Conservation (phyloP, 2,888 invertebrate species). For the Idaea biselata region DNA sequence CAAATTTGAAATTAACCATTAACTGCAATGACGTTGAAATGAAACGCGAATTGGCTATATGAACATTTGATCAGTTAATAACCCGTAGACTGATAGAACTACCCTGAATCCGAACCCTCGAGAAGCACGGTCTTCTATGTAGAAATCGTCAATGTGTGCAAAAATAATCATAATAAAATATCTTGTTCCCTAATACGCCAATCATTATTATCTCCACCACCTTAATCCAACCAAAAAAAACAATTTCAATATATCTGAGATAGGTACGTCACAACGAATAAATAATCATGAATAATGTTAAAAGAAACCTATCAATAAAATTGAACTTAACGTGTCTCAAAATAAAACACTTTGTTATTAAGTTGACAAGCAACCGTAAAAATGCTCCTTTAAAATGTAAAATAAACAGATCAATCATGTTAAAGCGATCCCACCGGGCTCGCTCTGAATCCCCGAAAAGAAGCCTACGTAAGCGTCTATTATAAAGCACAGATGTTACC, state of each 20-base stretch:
- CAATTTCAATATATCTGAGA: constrained; percentile 43
- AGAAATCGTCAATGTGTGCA: background rate
- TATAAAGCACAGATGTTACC: constrained; percentile 79
- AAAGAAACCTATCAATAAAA: constrained; percentile 79
- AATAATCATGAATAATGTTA: constrained; percentile 68
- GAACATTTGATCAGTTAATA: too few relatives aligned
- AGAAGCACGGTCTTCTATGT: too few relatives aligned
- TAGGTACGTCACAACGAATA: constrained; percentile 39
- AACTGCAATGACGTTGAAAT: too few relatives aligned
- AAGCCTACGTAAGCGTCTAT: constrained; percentile 80
- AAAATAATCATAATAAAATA: background rate
- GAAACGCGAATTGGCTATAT: too few relatives aligned
- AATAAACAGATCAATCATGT: constrained; percentile 82
- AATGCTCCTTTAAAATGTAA: constrained; percentile 81
- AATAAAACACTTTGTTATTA: constrained; percentile 80
- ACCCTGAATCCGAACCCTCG: too few relatives aligned
- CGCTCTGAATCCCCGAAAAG: constrained; percentile 75
- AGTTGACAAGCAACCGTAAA: constrained; percentile 81
- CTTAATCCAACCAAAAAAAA: constrained; percentile 33
- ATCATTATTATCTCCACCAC: constrained; percentile 10
- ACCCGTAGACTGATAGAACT: too few relatives aligned
- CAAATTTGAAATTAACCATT: too few relatives aligned
- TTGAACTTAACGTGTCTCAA: constrained; percentile 74
- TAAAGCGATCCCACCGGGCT: constrained; percentile 79
- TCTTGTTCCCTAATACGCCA: constrained; percentile 8